These are phyloP conservation scores for Pelecanoides urinatrix DNA, from an alignment of 2,113 vertebrate genomes.

Conservation along the genomic window DNA sequence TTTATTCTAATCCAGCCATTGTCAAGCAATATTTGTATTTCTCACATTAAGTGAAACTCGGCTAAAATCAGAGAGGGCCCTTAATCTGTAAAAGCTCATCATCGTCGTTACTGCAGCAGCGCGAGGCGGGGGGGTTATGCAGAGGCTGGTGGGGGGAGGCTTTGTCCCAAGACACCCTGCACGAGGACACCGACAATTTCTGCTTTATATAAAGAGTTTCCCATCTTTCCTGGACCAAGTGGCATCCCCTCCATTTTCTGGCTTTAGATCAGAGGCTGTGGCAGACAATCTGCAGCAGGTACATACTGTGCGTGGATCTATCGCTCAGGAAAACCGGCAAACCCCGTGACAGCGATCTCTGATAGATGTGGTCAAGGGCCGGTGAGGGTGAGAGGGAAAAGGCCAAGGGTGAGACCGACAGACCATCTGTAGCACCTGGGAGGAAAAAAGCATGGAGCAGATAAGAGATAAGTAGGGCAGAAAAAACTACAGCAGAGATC, in stretches of 20 bases:
- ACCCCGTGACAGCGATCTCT: not conserved
- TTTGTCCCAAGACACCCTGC: not conserved
- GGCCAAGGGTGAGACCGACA: not conserved
- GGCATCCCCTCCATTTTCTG: not conserved
- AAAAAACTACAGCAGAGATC: not conserved
- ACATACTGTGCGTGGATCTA: accelerated
- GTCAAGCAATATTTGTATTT: not conserved
- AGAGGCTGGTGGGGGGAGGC: not conserved
- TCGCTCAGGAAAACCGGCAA: not conserved
- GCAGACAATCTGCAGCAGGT: not conserved
- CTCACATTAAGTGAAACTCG: not conserved
- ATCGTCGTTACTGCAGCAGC: accelerated
- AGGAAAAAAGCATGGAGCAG: too few relatives aligned
- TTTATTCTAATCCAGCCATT: not conserved
- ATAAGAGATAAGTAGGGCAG: not conserved
- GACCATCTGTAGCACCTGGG: not conserved
- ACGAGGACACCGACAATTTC: not conserved
- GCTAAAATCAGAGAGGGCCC: not conserved
- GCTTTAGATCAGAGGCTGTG: not conserved
- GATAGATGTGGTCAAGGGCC: not conserved
- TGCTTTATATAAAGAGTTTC: not conserved
- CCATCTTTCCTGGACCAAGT: accelerated
- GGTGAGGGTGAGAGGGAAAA: too few relatives aligned
- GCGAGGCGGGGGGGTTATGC: accelerated
- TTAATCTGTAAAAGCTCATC: not conserved